Conservation (phyloP, 2,797 vertebrate species). For the Gobionotothen gibberifrons region DNA sequence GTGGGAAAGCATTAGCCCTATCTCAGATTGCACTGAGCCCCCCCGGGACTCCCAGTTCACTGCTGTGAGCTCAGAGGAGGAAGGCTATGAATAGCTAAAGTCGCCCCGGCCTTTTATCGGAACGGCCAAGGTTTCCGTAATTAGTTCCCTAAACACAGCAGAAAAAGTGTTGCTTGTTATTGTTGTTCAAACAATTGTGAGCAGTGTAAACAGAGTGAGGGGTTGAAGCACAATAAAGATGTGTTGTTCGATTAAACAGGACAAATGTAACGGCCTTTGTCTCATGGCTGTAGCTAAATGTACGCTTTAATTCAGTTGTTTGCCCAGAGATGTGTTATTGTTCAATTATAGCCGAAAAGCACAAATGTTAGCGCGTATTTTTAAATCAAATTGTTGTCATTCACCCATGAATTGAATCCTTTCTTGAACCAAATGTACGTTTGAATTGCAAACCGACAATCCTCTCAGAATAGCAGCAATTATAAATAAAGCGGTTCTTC, state of each 20-base stretch:
- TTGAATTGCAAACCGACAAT: neutral
- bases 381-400: neutral
- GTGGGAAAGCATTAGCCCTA: constrained; percentile 80
- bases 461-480: neutral
- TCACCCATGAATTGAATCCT: neutral
- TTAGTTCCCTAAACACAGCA: constrained; percentile 62
- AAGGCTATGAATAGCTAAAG: constrained; percentile 80
- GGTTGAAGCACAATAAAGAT: constrained; percentile 5
- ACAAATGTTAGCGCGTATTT: neutral
- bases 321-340: neutral
- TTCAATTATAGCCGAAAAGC: neutral
- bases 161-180: constrained; percentile 65
- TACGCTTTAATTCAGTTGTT: neutral
- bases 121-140: constrained; percentile 65
- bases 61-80: constrained; percentile 70
- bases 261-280: neutral
- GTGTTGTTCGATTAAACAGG: constrained; percentile 23
- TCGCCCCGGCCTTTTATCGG: constrained; percentile 71
- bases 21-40: constrained; percentile 76
- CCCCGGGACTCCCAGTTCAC: constrained; percentile 67
- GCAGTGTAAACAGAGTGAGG: constrained; percentile 23
- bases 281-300: no score
- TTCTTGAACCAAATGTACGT: neutral
- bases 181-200: constrained; percentile 49
- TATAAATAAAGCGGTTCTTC: neutral